phyloP scores from a whole-genome alignment of 1,140 invertebrate species.

The Ericerus pela region DNA sequence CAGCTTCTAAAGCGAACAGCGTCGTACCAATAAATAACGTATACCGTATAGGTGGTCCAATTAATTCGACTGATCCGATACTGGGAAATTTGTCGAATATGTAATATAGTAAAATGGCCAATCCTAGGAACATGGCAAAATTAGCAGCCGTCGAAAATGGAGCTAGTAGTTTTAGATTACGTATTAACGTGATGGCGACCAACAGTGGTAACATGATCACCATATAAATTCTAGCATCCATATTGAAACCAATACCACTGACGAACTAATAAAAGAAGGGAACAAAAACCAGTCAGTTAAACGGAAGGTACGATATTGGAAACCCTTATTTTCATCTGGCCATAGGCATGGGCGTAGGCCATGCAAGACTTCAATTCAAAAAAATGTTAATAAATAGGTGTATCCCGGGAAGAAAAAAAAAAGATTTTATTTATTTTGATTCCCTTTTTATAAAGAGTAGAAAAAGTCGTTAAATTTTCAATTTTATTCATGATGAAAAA shows the following conservation, averaged over 20 bases:
- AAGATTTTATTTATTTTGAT: too few relatives aligned
- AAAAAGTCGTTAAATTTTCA: too few relatives aligned
- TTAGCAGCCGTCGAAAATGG: slow-evolving; percentile 71
- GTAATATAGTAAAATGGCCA: slow-evolving; percentile 53
- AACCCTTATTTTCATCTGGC: too few relatives aligned
- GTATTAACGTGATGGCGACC: slow-evolving; percentile 53
- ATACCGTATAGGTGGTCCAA: slow-evolving; percentile 39
- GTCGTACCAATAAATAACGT: slow-evolving; percentile 73
- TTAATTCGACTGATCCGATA: slow-evolving; percentile 37
- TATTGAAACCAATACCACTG: slow-evolving; percentile 8
- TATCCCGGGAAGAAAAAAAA: too few relatives aligned
- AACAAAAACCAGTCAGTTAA: too few relatives aligned
- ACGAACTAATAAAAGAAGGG: too few relatives aligned
- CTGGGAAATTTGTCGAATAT: slow-evolving; percentile 44
- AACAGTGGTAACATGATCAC: slow-evolving; percentile 49
- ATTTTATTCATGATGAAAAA: too few relatives aligned
- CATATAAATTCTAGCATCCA: slow-evolving; percentile 38
- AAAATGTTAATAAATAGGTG: too few relatives aligned
- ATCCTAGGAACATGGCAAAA: slow-evolving; percentile 47
- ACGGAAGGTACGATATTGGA: too few relatives aligned
- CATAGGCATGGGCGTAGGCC: too few relatives aligned
- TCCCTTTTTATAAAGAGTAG: too few relatives aligned
- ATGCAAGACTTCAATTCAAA: too few relatives aligned
- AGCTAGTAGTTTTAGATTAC: slow-evolving; percentile 60
- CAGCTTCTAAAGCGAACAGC: slow-evolving; percentile 77